phyloP scores from a whole-genome alignment of 1,140 invertebrate genomes.

The Caenorhabditis briggsae region DNA sequence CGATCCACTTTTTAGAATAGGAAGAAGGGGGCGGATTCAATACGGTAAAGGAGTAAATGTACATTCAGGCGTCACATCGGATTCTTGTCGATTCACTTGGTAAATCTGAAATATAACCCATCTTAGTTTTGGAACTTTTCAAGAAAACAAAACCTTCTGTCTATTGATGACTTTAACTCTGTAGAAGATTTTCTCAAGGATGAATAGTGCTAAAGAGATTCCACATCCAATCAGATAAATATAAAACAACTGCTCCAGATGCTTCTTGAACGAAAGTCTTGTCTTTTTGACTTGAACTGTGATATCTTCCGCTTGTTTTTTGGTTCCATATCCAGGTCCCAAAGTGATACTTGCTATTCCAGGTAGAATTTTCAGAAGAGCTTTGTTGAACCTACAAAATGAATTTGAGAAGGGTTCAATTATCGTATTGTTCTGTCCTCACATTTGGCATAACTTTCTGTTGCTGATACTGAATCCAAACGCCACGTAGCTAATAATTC shows the following conservation, averaged over 20 bases:
- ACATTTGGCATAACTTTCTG: slow-evolving; percentile 60
- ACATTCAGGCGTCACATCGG: slow-evolving; percentile 22
- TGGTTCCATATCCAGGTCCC: slow-evolving; percentile 64
- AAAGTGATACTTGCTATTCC: slow-evolving; percentile 66
- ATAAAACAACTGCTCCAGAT: slow-evolving; percentile 63
- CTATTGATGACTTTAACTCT: not conserved
- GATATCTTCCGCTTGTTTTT: slow-evolving; percentile 56
- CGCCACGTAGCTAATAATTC: slow-evolving; percentile 64
- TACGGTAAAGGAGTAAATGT: slow-evolving; percentile 36
- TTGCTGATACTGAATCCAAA: slow-evolving; percentile 66
- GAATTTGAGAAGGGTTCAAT: not conserved
- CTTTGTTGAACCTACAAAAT: slow-evolving; percentile 66
- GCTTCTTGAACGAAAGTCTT: slow-evolving; percentile 55
- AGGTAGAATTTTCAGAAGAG: slow-evolving; percentile 64
- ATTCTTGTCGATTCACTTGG: slow-evolving; percentile 33
- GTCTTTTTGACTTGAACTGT: slow-evolving; percentile 56
- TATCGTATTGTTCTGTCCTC: not conserved
- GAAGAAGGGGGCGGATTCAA: not conserved
- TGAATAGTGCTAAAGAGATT: not conserved
- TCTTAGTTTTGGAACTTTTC: not conserved
- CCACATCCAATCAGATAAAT: slow-evolving; percentile 45
- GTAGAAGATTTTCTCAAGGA: slow-evolving; percentile 34
- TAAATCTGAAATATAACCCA: not conserved
- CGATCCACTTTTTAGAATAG: too few species aligned
- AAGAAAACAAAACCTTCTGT: slow-evolving; percentile 22